Evolutionary conservation across 2,797 vertebrate species (phyloP).

Genomic region (Tragopan temminckii): DNA sequence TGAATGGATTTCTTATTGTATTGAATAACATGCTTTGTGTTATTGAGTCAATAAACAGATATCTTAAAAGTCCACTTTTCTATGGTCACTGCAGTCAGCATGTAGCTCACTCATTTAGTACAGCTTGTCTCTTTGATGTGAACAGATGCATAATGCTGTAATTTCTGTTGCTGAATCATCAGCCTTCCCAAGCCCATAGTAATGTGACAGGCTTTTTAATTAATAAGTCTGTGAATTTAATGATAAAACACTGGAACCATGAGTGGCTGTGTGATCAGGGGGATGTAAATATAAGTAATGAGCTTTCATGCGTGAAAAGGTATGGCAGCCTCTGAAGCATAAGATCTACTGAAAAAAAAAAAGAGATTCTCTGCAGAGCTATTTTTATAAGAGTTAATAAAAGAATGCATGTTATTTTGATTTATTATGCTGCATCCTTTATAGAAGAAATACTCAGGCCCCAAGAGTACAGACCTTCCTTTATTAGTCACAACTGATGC

Average conservation of each 20-base stretch:
- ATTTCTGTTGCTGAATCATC: constrained; percentile 34
- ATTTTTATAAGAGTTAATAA: neutral
- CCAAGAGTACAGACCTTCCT: neutral
- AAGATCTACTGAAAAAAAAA: neutral
- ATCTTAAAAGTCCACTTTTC: neutral
- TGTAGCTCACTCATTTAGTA: neutral
- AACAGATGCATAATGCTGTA: neutral
- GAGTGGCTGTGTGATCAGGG: neutral
- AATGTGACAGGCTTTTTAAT: constrained; percentile 20
- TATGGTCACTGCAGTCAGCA: neutral
- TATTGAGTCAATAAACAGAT: neutral
- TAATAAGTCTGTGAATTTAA: neutral
- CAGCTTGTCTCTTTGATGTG: neutral
- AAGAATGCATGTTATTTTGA: neutral
- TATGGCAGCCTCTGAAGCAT: neutral
- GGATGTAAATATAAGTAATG: neutral
- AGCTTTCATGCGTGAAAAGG: neutral
- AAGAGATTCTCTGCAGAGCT: neutral
- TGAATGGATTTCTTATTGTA: neutral
- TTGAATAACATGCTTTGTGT: neutral
- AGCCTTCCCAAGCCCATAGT: neutral
- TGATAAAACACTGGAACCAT: neutral
- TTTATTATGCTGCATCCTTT: neutral
- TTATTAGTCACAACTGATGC: neutral
- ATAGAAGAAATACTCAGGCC: neutral